Percentiles rank a stretch among this genome's conserved stretches.
Evolutionary conservation across 2,888 invertebrate genomes (phyloP).

Genomic region (Syrista parreyssii): DNA sequence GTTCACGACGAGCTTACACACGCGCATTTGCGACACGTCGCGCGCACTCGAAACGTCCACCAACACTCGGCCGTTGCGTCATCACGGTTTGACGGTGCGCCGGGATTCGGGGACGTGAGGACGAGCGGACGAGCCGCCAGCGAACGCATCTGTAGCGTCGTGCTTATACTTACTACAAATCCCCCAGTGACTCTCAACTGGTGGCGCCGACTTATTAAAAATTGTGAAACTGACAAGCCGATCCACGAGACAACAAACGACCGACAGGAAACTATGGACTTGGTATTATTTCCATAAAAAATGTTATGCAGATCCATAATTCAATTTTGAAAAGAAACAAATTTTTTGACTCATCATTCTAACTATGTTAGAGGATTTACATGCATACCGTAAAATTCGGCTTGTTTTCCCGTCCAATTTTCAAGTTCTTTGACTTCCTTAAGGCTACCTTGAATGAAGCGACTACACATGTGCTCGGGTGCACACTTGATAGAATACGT

Average conservation of each 20-base stretch:
- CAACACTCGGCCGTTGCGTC: constrained; percentile 49
- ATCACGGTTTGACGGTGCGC: constrained; percentile 48
- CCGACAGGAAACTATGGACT: not conserved
- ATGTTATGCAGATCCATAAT: not conserved
- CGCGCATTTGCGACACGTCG: constrained; percentile 43
- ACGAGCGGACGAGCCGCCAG: constrained; percentile 24
- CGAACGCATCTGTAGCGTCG: constrained; percentile 26
- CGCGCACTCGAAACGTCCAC: constrained; percentile 36
- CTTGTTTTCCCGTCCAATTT: no score
- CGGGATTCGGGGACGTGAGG: constrained; percentile 36
- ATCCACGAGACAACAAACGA: no score
- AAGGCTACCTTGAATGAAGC: no score
- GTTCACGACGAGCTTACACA: constrained; percentile 34
- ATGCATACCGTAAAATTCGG: no score
- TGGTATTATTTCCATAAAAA: not conserved
- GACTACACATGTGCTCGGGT: no score
- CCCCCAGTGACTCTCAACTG: constrained; percentile 27
- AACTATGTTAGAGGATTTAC: no score
- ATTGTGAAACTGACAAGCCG: not conserved
- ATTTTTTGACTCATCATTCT: no score
- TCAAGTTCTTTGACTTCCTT: no score
- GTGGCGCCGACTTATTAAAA: not conserved
- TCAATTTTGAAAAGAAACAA: not conserved
- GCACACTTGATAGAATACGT: constrained; percentile 11
- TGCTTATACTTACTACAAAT: constrained; percentile 18